Base-by-base conservation (phyloP, 1,140 invertebrate species). In the Cherax quadricarinatus region DNA sequence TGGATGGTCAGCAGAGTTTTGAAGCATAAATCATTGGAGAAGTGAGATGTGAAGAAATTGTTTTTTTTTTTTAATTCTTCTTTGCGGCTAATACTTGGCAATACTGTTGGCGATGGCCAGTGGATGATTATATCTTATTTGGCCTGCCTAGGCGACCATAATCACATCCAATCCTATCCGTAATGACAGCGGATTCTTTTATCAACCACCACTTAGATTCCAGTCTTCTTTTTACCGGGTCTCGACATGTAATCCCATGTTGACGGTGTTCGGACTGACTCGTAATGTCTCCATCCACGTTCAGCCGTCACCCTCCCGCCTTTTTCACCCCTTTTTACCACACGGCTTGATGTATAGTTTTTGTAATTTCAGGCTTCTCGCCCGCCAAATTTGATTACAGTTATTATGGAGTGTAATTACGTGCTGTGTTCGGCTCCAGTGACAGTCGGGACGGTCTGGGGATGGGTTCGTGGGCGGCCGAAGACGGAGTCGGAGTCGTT, bases 371-470 rank as follows among this genome's bases (percentile, higher is more conserved):
- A 92, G 86, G 91, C 85, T 88, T 53, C 91, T 87, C 91, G 91
- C 75, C 90, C 91, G 86, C 91, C 91, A 88, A 92, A 92, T 92
- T 92, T 92, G 91, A 92, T 92, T 92, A 92, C 91, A 88, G 91
- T 92, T 88, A 92, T 92, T 92, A 87, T 73, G 51, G 66, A 53
- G 73, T 57, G 91, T 92, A 92, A 92, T 92, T 92, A 92, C 85
- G 66, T 62, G 78, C 85, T 60, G 91, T 78, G 85, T 88, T 81
- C 85, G 86, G 81, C 21, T 88, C 78, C 86, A 88, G 91, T 92
- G 91, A 87, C 91, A 92, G 91, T 80, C 79, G 84, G 91, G 81
- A 24, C 21, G 70, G 85, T 16, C 21, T 9, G 66, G 16, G 9
- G 48, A 30, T 48, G 24, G 66, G 48, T 9, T 70, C 66, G 66